phyloP scores from a whole-genome alignment of 2,113 vertebrate genomes.

The zebrafish (Danio rerio) region GRCz12tu NC_133178.1:33952501-33953000 shows the following conservation, averaged over 20 bases:
- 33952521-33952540: neutral
- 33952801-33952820: neutral
- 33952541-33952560: neutral
- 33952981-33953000: no score
- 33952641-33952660: neutral
- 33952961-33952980: no score
- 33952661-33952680: conserved; percentile 8
- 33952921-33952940: no score
- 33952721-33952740: neutral
- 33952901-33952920: no score
- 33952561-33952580: neutral
- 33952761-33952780: neutral
- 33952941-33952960: no score
- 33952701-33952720: conserved; percentile 13
- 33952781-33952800: neutral
- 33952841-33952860: no score
- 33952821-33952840: neutral
- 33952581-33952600: neutral
- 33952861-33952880: no score
- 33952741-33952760: conserved; percentile 17
- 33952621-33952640: conserved; percentile 4
- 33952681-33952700: conserved; percentile 20
- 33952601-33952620: conserved; percentile 8
- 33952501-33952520: neutral
- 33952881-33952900: no score